Conservation (phyloP, 2,888 invertebrate species). For the Drosophila merina region DNA sequence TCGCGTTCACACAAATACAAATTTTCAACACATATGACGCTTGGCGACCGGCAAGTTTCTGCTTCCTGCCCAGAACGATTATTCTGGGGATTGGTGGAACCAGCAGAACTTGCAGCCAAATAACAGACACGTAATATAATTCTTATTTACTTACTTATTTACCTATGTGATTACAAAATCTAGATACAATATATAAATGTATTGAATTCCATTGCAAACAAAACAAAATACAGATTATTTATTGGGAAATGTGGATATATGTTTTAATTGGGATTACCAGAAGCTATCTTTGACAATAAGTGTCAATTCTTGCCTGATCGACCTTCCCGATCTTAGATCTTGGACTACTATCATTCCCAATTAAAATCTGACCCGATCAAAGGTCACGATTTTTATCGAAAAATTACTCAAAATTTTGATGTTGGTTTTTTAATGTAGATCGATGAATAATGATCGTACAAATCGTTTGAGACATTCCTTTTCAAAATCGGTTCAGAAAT, state of each 20-base stretch:
- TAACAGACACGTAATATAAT: constrained; percentile 55
- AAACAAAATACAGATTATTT: neutral
- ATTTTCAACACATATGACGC: constrained; percentile 40
- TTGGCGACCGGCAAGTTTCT: constrained; percentile 1
- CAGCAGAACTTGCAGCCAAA: constrained; percentile 24
- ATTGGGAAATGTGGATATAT: neutral
- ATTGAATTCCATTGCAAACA: constrained; percentile 69
- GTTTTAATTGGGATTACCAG: no score
- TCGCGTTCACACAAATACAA: constrained; percentile 48
- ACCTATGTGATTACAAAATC: constrained; percentile 60
- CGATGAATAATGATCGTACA: no score
- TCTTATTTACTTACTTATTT: constrained; percentile 58
- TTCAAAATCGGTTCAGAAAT: no score
- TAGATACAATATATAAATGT: constrained; percentile 66
- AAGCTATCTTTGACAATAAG: no score
- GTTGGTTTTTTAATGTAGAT: no score
- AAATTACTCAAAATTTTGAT: no score
- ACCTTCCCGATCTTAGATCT: no score
- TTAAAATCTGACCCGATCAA: no score
- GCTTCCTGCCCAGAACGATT: neutral
- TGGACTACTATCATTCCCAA: no score
- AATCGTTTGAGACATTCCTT: no score
- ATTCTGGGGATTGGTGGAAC: neutral
- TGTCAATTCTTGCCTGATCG: no score
- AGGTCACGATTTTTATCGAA: no score